These are phyloP conservation scores for Drosophila neotestacea DNA, from an alignment of 2,888 invertebrate species.

Conservation along the genomic window DNA sequence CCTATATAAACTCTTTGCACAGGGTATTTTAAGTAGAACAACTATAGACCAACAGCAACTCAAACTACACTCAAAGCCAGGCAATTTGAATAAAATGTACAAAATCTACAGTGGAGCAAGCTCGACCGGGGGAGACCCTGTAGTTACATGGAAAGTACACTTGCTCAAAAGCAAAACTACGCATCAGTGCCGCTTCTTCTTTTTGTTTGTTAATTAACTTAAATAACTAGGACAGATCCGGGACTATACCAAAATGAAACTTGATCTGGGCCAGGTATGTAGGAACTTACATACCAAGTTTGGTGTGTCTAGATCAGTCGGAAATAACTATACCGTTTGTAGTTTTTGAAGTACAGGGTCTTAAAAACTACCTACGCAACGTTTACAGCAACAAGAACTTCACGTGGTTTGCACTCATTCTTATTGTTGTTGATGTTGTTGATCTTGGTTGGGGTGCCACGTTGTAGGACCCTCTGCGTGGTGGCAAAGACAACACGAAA, in stretches of 20 bases:
- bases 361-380: conserved; percentile 75
- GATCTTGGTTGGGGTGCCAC: conserved; percentile 69
- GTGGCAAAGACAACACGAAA: conserved; percentile 33
- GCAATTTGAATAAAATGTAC: conserved; percentile 67
- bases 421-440: conserved; percentile 34
- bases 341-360: too few relatives aligned
- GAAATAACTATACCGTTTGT: too few relatives aligned
- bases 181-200: too few relatives aligned
- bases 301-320: too few relatives aligned
- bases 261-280: too few relatives aligned
- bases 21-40: background rate
- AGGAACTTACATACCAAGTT: too few relatives aligned
- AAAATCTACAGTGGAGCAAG: conserved; percentile 4
- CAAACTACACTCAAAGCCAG: conserved; percentile 13
- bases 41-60: background rate
- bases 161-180: too few relatives aligned
- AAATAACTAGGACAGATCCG: too few relatives aligned
- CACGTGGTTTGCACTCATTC: conserved; percentile 54
- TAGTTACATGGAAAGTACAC: too few relatives aligned
- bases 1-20: background rate
- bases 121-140: too few relatives aligned
- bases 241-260: too few relatives aligned
- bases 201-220: too few relatives aligned
- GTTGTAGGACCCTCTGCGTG: conserved; percentile 55
- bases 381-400: conserved; percentile 50